Evolutionary conservation across 2,888 invertebrate species (phyloP), one percentile per base, ranked within the genome.

Genomic region (Hemistola chrysoprasaria): DNA sequence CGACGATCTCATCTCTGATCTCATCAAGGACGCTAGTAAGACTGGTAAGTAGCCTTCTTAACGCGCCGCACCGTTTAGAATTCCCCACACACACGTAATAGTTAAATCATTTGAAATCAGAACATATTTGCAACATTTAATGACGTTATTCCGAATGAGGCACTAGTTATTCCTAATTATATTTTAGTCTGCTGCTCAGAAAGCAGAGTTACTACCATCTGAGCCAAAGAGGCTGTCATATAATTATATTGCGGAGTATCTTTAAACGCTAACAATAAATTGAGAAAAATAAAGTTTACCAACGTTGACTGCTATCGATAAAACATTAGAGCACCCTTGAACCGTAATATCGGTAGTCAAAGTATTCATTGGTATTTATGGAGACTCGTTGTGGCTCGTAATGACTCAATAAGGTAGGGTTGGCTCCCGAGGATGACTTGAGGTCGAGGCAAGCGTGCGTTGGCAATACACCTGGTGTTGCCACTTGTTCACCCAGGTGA

Each of bases 21-120:
- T 95, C 61, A 92, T 95, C 68, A 92, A 92, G 65, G 93, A 92
- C 66, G 94, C 94, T 43, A 94, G 94, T 78, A 92, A 92, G 83
- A 92, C 91, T 76, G 93, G 93, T 93, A 55, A 88, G 90, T 68
- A 30, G 7, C 5, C 10, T 20, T 5, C 8, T 0, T 5, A n/a
- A n/a, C n/a, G n/a, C n/a, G n/a, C n/a, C n/a, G n/a, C n/a, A n/a
- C n/a, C n/a, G n/a, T n/a, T n/a, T n/a, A n/a, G n/a, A n/a, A n/a
- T n/a, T n/a, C n/a, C n/a, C n/a, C n/a, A 21, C 22, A n/a, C n/a
- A n/a, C n/a, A n/a, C n/a, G n/a, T n/a, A n/a, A n/a, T n/a, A n/a
- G n/a, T n/a, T n/a, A n/a, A n/a, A n/a, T n/a, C n/a, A n/a, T n/a
- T n/a, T n/a, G n/a, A n/a, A n/a, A n/a, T n/a, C n/a, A n/a, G n/a